These are phyloP conservation scores for Pipa parva DNA, from an alignment of 2,113 vertebrate genomes.

Conservation along the genomic window DNA sequence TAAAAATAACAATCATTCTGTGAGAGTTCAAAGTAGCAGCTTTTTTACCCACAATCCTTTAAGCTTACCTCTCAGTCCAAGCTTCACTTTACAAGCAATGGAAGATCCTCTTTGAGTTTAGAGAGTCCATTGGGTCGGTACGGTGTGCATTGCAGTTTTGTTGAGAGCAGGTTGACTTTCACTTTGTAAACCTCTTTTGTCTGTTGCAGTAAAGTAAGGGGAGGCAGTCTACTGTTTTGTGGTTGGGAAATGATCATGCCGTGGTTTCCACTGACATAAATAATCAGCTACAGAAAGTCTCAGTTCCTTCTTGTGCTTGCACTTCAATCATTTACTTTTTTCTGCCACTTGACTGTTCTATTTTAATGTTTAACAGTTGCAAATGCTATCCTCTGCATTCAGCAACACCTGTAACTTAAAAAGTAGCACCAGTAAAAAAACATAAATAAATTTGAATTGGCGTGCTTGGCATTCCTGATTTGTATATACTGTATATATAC, in stretches of 20 bases:
- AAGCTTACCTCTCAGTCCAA: conserved; percentile 5
- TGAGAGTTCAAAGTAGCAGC: too few relatives aligned
- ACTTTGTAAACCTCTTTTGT: conserved; percentile 27
- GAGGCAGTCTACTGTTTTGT: conserved; percentile 29
- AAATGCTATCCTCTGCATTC: too few relatives aligned
- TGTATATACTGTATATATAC: too few relatives aligned
- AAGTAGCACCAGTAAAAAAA: too few relatives aligned
- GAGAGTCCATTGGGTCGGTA: conserved; percentile 1
- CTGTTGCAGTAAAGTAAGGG: conserved; percentile 21
- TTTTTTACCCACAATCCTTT: background rate
- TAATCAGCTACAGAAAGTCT: conserved; percentile 25
- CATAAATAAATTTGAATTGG: too few relatives aligned
- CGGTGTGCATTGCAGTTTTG: background rate
- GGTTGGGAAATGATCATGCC: conserved; percentile 37
- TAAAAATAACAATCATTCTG: background rate
- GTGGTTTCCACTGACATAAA: conserved; percentile 34
- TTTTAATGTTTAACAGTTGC: too few relatives aligned
- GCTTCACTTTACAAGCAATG: too few relatives aligned
- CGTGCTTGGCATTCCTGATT: too few relatives aligned
- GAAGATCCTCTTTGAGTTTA: background rate
- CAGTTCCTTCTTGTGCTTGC: conserved; percentile 24
- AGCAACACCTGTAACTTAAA: too few relatives aligned
- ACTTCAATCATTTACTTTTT: background rate
- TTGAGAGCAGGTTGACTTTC: conserved; percentile 22
- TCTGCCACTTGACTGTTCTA: too few relatives aligned